Evolutionary conservation across 2,888 invertebrate species (phyloP).

Genomic region (Acanthosepion esculentum): DNA sequence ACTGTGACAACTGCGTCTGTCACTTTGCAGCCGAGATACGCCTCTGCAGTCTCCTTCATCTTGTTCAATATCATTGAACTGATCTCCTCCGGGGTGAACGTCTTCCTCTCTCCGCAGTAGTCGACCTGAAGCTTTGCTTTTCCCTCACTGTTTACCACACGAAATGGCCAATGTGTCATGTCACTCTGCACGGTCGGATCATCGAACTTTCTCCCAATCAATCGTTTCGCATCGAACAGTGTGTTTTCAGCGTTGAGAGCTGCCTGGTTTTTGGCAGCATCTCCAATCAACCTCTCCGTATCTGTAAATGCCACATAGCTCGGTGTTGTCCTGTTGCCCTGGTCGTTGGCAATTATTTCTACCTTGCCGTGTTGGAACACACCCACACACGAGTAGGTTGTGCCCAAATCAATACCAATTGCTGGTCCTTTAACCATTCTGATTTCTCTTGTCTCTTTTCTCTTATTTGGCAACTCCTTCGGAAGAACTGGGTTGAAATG

Average conservation of each 20-base stretch:
- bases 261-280: constrained; percentile 76
- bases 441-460: not conserved
- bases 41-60: constrained; percentile 82
- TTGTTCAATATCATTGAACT: constrained; percentile 92
- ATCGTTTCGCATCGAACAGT: constrained; percentile 74
- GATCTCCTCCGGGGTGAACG: constrained; percentile 90
- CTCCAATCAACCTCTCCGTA: constrained; percentile 75
- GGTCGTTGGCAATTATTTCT: constrained; percentile 76
- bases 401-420: constrained; percentile 91
- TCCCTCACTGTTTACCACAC: constrained; percentile 58
- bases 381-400: constrained; percentile 81
- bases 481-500: too few relatives aligned
- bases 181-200: constrained; percentile 57
- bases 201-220: constrained; percentile 57
- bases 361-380: constrained; percentile 75
- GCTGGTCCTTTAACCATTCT: constrained; percentile 54
- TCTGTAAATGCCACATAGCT: constrained; percentile 83
- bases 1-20: constrained; percentile 72
- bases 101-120: constrained; percentile 86
- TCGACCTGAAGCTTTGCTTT: constrained; percentile 69
- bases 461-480: too few relatives aligned
- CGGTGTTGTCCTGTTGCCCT: constrained; percentile 82
- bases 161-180: constrained; percentile 61
- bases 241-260: constrained; percentile 84
- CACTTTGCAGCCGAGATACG: constrained; percentile 79